Percentiles rank a stretch among this genome's conserved stretches.
phyloP scores from a whole-genome alignment of 2,888 invertebrate genomes.

The Rhagonycha fulva region DNA sequence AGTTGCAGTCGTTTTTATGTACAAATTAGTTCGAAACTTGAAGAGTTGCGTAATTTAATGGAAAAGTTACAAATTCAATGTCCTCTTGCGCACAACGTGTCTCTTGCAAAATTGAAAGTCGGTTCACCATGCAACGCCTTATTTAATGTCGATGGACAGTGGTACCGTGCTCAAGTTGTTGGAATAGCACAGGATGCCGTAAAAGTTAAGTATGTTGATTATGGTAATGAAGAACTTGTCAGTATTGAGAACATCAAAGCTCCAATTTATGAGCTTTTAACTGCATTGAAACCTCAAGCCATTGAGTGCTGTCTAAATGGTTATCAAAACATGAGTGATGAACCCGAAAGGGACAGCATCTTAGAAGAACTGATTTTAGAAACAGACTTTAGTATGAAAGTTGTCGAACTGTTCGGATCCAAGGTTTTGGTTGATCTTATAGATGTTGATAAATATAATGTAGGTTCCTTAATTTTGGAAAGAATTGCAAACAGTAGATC shows the following conservation, averaged over 20 bases:
- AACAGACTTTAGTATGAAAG: constrained; percentile 62
- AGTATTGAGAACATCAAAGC: constrained; percentile 62
- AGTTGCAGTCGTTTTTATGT: constrained; percentile 76
- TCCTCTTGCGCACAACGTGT: constrained; percentile 44
- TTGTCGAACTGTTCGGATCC: constrained; percentile 60
- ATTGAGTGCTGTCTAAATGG: constrained; percentile 77
- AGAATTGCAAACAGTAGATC: constrained; percentile 48
- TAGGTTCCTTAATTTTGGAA: constrained; percentile 50
- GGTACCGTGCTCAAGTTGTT: constrained; percentile 87
- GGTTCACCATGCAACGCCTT: constrained; percentile 78
- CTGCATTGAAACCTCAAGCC: constrained; percentile 71
- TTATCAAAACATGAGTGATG: constrained; percentile 61
- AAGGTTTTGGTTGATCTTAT: constrained; percentile 66
- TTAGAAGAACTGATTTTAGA: constrained; percentile 74
- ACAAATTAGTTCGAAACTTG: constrained; percentile 67
- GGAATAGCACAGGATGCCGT: constrained; percentile 50
- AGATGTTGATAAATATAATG: constrained; percentile 57
- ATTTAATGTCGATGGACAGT: constrained; percentile 78
- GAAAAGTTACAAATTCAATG: constrained; percentile 66
- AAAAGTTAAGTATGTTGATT: constrained; percentile 87
- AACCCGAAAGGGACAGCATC: constrained; percentile 62
- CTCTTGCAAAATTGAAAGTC: constrained; percentile 56
- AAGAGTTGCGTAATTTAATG: constrained; percentile 69
- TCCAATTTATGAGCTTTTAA: constrained; percentile 67
- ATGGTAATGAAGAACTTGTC: constrained; percentile 90